Evolutionary conservation across 2,113 vertebrate genomes (phyloP).

Genomic region (Alligator sinensis): DNA sequence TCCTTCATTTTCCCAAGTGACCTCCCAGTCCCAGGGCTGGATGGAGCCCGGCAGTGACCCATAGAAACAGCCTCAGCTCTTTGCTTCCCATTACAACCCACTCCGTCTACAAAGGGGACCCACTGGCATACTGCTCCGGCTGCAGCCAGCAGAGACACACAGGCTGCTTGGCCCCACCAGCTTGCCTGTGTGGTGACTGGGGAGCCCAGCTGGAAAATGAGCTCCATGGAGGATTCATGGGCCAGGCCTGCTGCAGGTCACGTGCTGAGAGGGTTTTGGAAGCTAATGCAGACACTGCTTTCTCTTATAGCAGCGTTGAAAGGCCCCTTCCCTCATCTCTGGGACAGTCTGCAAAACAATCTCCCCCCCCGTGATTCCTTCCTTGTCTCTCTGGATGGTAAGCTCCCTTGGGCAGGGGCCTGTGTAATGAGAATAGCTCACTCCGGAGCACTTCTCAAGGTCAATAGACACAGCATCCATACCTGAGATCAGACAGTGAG

Average conservation of each 20-base stretch:
- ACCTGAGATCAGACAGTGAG: no score
- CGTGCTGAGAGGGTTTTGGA: neutral
- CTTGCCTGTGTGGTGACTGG: neutral
- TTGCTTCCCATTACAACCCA: neutral
- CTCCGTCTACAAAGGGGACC: constrained; percentile 17
- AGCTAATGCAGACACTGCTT: no score
- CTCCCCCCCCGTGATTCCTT: neutral
- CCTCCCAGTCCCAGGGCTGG: constrained; percentile 27
- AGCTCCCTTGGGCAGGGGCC: no score
- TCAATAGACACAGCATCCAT: no score
- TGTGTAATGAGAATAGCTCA: no score
- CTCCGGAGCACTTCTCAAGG: no score
- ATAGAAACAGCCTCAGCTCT: neutral
- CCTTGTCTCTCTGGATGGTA: neutral
- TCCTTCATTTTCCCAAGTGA: constrained; percentile 54
- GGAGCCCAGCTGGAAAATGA: neutral
- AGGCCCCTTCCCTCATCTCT: neutral
- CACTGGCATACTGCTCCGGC: neutral
- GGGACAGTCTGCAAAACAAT: neutral
- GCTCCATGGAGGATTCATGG: neutral
- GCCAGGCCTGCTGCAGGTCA: neutral
- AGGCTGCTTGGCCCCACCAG: neutral
- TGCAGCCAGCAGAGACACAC: constrained; percentile 1
- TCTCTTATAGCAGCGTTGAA: neutral
- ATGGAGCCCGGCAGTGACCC: constrained; percentile 44